Evolutionary conservation across 2,113 vertebrate genomes (phyloP), one percentile per base, ranked within the genome.

Genomic region (Choloepus hoffmanni): DNA sequence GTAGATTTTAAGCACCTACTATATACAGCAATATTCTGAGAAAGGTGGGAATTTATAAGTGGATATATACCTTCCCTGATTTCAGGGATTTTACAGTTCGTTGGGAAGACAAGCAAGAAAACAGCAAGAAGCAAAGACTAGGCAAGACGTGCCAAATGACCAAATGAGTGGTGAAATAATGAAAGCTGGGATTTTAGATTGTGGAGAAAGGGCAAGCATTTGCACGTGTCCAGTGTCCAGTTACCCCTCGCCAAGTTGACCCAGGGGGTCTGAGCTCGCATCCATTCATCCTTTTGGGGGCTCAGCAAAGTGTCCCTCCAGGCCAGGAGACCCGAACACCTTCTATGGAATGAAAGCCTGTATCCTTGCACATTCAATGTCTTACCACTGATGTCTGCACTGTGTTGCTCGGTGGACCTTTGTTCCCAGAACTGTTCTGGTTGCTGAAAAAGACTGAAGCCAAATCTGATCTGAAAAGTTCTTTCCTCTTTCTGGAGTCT

Each of bases 351-450:
- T 48, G 60, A 84, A 86, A 85, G 50, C 7, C 15, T 76, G 3
- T 50, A 60, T 94, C 23, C 40, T 67, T 68, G 12, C 1, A 79
- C 58, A 63, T 62, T 84, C 60, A 40, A 45, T 24, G 50, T 13
- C 45, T 83, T 78, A 26, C 2, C 30, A 85, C 16, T 15, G 24
- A 72, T 48, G 24, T 30, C 88, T 92, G 58, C 5, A 40, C 23
- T 36, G 1, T 3, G 5, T 70, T 79, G 36, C 40, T 76, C 3
- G 0, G 23, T 81, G 58, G 50, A 92, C 33, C 81, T 68, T 33
- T 85, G 50, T 74, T 92, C 95, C 15, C 79, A 70, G 89, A 82
- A 50, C 7, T 58, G 30, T 94, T 73, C 60, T 62, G 28, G 65
- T 60, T 81, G 33, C 30, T 95, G n/a, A 36, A 81, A 86, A 91